phyloP scores from a whole-genome alignment of 2,888 invertebrate species.

The Drosophila koepferae region DNA sequence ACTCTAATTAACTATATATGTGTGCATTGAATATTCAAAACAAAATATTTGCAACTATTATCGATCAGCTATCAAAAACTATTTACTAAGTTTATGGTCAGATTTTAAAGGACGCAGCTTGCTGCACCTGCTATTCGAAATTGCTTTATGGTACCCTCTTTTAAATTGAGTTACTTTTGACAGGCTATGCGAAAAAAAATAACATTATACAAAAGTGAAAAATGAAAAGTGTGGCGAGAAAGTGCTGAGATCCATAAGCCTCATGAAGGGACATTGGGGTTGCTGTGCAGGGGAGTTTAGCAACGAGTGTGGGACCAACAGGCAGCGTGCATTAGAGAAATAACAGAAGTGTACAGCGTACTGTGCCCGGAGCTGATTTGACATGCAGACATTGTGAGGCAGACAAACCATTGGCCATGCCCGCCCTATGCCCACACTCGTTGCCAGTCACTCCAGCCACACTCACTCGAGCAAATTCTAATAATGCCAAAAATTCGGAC shows the following conservation, averaged over 20 bases:
- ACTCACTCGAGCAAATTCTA: slow-evolving; percentile 53
- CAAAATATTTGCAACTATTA: not conserved
- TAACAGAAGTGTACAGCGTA: slow-evolving; percentile 34
- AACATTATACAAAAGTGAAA: slow-evolving; percentile 22
- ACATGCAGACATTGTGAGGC: slow-evolving; percentile 27
- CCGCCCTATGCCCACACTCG: slow-evolving; percentile 17
- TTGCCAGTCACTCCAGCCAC: slow-evolving; percentile 36
- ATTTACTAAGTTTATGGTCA: not conserved
- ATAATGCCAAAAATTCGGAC: slow-evolving; percentile 65
- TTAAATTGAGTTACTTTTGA: slow-evolving; percentile 55
- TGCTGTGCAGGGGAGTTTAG: not conserved
- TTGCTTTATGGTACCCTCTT: slow-evolving; percentile 24
- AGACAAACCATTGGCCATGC: slow-evolving; percentile 20
- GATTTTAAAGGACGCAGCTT: slow-evolving; percentile 5
- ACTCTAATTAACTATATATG: no score
- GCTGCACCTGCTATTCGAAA: not conserved
- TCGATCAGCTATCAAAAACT: not conserved
- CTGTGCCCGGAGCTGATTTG: slow-evolving; percentile 20
- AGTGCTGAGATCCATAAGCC: slow-evolving; percentile 17
- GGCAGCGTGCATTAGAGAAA: slow-evolving; percentile 31
- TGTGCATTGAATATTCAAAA: not conserved
- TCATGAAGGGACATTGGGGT: slow-evolving; percentile 11
- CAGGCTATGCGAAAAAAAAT: slow-evolving; percentile 14
- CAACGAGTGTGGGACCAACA: slow-evolving; percentile 12
- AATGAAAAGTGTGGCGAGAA: slow-evolving; percentile 11